Conservation (phyloP, 2,113 vertebrate species). For the Prolemur simus region DNA sequence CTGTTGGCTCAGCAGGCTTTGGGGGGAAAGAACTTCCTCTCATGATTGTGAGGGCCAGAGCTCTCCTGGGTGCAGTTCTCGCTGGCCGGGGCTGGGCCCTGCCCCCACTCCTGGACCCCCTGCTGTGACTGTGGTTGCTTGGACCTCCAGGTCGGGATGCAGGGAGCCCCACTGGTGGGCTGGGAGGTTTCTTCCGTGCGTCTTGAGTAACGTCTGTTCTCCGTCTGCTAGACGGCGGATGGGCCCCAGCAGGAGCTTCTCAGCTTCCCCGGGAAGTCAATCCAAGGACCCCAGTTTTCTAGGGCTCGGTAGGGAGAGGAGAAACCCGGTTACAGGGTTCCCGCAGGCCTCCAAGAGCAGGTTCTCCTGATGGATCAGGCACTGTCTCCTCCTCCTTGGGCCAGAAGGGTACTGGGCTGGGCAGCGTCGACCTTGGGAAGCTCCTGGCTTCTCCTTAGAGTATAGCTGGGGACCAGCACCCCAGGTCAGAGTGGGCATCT, state of each 20-base stretch:
- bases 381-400: background rate
- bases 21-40: background rate
- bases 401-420: background rate
- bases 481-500: background rate
- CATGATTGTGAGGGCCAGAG: background rate
- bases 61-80: background rate
- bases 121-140: background rate
- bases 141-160: background rate
- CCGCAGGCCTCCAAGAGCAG: background rate
- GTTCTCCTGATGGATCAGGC: background rate
- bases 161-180: fast-evolving
- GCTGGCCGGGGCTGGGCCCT: background rate
- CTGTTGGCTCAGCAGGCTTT: background rate
- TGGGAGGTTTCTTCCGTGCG: background rate
- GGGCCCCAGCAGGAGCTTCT: background rate
- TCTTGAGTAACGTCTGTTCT: background rate
- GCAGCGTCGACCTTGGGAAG: background rate
- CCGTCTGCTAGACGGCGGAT: background rate
- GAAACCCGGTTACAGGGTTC: background rate
- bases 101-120: background rate
- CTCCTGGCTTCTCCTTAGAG: background rate
- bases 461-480: background rate
- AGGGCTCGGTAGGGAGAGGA: too few relatives aligned
- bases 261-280: background rate
- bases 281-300: background rate